Evolutionary conservation across 2,797 vertebrate species (phyloP).

Genomic region (Podarcis lilfordi): DNA sequence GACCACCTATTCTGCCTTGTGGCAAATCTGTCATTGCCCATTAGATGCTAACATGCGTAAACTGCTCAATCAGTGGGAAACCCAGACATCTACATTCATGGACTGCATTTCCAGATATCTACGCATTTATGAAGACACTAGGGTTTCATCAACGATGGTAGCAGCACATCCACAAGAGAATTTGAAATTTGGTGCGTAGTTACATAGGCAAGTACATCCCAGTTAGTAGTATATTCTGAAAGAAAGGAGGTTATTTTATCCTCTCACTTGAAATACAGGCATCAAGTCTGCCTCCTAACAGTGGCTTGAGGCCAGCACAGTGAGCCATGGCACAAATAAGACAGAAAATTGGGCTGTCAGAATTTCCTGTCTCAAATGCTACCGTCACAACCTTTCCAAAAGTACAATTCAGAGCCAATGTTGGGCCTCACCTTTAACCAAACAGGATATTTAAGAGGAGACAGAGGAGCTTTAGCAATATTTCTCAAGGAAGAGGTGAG

Average conservation of each 20-base stretch:
- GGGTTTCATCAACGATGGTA: background rate
- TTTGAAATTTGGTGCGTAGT: background rate
- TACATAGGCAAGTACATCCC: background rate
- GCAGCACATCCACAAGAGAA: background rate
- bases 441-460: background rate
- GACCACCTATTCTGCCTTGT: slow-evolving; percentile 18
- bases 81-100: background rate
- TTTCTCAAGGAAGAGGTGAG: background rate
- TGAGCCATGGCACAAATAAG: background rate
- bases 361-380: background rate
- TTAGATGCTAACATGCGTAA: background rate
- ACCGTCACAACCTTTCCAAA: too few relatives aligned
- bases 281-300: background rate
- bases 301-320: background rate
- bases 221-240: background rate
- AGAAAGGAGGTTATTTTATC: background rate
- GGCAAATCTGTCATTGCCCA: slow-evolving; percentile 29
- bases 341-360: background rate
- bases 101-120: background rate
- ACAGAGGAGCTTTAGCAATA: background rate
- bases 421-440: background rate
- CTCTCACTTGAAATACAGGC: background rate
- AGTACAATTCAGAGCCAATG: background rate
- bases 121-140: background rate
- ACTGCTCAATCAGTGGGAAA: slow-evolving; percentile 15